These are phyloP conservation scores for Flexamia atlantica DNA, from an alignment of 2,888 invertebrate species.

Conservation along the genomic window DNA sequence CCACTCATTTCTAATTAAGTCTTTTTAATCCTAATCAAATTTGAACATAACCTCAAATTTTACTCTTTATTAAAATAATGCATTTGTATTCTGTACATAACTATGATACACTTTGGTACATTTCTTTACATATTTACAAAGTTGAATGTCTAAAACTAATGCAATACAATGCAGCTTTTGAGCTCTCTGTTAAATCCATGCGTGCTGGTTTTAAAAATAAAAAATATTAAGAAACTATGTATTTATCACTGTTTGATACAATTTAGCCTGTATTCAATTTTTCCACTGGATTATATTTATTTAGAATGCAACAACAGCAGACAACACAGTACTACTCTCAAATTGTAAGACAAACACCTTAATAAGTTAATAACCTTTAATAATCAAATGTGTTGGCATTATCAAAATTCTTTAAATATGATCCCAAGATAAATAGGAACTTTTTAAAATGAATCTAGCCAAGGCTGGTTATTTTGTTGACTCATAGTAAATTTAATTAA, in stretches of 20 bases:
- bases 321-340: too few relatives aligned
- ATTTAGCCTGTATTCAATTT: neutral
- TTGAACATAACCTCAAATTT: neutral
- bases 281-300: neutral
- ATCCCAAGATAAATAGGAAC: too few relatives aligned
- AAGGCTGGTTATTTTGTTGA: too few relatives aligned
- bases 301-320: too few relatives aligned
- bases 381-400: too few relatives aligned
- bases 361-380: too few relatives aligned
- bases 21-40: neutral
- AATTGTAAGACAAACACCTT: too few relatives aligned
- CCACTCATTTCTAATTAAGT: neutral
- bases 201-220: neutral
- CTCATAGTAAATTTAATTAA: too few relatives aligned
- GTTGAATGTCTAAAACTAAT: neutral
- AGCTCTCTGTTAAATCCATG: neutral
- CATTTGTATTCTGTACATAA: neutral
- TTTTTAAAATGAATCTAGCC: too few relatives aligned
- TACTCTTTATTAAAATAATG: conserved; percentile 24
- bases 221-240: too few relatives aligned
- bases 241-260: neutral
- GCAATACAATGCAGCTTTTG: neutral
- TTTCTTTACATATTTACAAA: conserved; percentile 25
- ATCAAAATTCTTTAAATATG: too few relatives aligned
- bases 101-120: conserved; percentile 16